Evolutionary conservation across 2,797 vertebrate genomes (phyloP).

Genomic region (Sebastes cheni): DNA sequence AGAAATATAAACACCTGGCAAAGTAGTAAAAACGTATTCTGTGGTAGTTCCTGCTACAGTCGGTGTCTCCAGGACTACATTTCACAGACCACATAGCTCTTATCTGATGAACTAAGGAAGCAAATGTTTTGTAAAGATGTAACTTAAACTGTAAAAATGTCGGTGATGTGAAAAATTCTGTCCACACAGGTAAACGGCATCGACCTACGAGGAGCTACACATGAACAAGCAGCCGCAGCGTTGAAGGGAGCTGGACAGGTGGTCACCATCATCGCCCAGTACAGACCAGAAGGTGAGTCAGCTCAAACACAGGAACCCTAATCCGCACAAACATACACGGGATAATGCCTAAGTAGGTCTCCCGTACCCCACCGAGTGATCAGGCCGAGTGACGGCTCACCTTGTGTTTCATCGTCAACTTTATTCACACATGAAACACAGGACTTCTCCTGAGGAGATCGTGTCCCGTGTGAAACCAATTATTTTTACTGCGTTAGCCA

Average conservation of each 20-base stretch:
- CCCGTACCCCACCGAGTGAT: not conserved
- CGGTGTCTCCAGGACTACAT: no score
- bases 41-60: no score
- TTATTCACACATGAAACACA: not conserved
- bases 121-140: no score
- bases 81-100: no score
- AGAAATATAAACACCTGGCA: no score
- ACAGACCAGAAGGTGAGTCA: conserved; percentile 94
- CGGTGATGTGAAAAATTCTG: not conserved
- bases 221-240: conserved; percentile 95
- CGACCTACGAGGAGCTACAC: conserved; percentile 93
- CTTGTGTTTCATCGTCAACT: not conserved
- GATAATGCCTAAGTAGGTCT: not conserved
- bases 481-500: not conserved
- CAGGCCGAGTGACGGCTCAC: not conserved
- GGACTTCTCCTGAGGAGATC: rapidly evolving
- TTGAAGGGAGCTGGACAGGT: conserved; percentile 97
- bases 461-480: rapidly evolving
- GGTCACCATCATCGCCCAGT: conserved; percentile 96
- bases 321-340: not conserved
- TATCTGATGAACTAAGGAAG: no score
- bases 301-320: not conserved
- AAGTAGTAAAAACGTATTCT: no score
- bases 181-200: conserved; percentile 91
- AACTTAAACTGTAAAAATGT: no score